Evolutionary conservation across 2,888 invertebrate genomes (phyloP).

Genomic region (Euproctis similis): DNA sequence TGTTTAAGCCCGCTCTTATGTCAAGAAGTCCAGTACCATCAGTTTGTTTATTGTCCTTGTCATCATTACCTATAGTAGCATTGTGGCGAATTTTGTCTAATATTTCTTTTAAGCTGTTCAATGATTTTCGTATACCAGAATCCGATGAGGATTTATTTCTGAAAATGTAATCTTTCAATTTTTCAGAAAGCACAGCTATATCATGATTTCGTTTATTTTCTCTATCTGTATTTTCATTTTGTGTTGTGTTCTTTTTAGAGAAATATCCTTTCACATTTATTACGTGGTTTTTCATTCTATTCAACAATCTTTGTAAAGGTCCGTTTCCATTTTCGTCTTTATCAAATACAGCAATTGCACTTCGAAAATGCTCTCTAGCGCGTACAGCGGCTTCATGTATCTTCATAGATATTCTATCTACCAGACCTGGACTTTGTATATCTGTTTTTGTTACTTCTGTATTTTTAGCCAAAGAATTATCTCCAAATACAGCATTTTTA

Average conservation of each 20-base stretch:
- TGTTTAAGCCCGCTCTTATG: constrained; percentile 3
- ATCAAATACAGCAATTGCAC: constrained; percentile 17
- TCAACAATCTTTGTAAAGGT: constrained; percentile 16
- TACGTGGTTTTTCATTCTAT: constrained; percentile 12
- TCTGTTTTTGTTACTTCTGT: constrained; percentile 9
- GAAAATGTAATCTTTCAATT: constrained; percentile 19
- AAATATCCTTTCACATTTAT: constrained; percentile 15
- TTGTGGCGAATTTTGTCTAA: constrained; percentile 10
- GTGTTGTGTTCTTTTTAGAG: constrained; percentile 5
- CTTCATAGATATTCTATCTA: constrained; percentile 18
- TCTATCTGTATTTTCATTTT: constrained; percentile 3
- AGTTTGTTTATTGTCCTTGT: neutral
- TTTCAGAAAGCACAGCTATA: constrained; percentile 8
- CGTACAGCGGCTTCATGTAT: constrained; percentile 12
- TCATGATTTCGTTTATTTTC: neutral
- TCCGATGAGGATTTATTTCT: constrained; percentile 9
- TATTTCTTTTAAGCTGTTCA: constrained; percentile 6
- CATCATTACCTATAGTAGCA: constrained; percentile 1
- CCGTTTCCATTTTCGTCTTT: constrained; percentile 15
- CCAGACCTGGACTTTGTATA: constrained; percentile 17
- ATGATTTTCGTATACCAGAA: constrained; percentile 7
- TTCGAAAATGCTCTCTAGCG: constrained; percentile 8
- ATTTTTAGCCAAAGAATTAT: constrained; percentile 4
- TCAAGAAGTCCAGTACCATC: constrained; percentile 8
- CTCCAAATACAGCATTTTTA: constrained; percentile 19